Base-by-base conservation (phyloP, 2,888 invertebrate species). In the Mesorhabditis spiculigera region DNA sequence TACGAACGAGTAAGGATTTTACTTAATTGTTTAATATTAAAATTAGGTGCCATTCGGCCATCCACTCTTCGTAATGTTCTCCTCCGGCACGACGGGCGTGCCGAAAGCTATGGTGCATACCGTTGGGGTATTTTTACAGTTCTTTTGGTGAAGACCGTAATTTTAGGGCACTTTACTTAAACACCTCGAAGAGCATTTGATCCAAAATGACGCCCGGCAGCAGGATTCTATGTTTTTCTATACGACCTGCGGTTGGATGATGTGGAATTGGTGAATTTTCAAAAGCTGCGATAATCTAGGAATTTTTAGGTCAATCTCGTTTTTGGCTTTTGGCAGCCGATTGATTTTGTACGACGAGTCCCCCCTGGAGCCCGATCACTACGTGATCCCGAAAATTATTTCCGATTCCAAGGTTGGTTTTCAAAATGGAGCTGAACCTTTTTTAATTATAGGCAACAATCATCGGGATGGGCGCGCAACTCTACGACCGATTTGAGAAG, bases 231-330 rank as follows among this genome's bases (percentile, higher is more conserved):
- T 90, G 77, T 84, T 90, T 68, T 90, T 89, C 83, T 90, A 89
- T 82, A 89, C 90, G 16, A 89, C 89, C 5, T 88, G 88, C 45
- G 90, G 90, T 28, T 90, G 90, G 90, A 90, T 90, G 89, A 90
- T 90, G 89, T 90, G 89, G 89, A 89, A 90, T 80, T 90, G 90
- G 89, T 89, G 44, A 86, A 87, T 2, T 86, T 86, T 5, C 3
- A 63, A 28, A n/a, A 63, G 10, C 63, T 63, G 10, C 13, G n/a
- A 50, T 13, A 50, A 50, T 10, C 8, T 50, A 50, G 58, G n/a
- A 50, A 62, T 43, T 69, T n/a, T 63, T 63, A 77, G 77, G 78
- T 69, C 75, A 71, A 76, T 68, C 83, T 89, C 66, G 87, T 89
- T 43, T 83, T 89, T 28, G 89, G 71, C 71, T 45, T 75, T 69